A percentile compares a stretch with the other conserved stretches of the same genome.
phyloP scores from a whole-genome alignment of 2,888 invertebrate genomes.

The Eledona agricola region DNA sequence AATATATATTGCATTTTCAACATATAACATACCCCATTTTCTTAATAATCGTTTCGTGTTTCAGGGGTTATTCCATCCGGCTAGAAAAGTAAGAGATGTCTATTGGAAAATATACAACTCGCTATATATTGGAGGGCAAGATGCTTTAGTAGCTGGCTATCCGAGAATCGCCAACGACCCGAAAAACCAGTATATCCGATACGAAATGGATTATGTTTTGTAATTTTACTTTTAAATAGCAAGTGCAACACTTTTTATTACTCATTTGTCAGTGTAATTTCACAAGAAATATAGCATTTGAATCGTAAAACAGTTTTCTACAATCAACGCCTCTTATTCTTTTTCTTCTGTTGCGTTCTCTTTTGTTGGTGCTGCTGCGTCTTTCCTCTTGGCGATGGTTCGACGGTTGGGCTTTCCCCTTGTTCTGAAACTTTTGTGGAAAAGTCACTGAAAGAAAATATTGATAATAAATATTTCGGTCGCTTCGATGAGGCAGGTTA shows the following conservation, averaged over 20 bases:
- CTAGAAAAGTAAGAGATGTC: slow-evolving; percentile 98
- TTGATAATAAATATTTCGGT: background rate
- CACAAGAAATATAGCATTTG: too few relatives aligned
- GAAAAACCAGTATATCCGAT: slow-evolving; percentile 90
- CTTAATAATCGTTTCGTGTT: too few relatives aligned
- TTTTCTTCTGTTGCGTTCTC: slow-evolving; percentile 54
- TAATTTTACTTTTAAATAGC: slow-evolving; percentile 65
- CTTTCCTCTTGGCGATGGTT: slow-evolving; percentile 54
- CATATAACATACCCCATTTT: too few relatives aligned
- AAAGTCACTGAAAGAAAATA: slow-evolving; percentile 61
- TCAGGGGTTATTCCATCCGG: slow-evolving; percentile 97
- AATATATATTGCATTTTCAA: too few relatives aligned
- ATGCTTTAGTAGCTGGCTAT: slow-evolving; percentile 96
- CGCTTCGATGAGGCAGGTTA: slow-evolving; percentile 62
- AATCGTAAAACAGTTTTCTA: too few relatives aligned
- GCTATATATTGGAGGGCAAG: slow-evolving; percentile 98
- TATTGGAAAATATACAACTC: slow-evolving; percentile 99
- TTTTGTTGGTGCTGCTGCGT: slow-evolving; percentile 46
- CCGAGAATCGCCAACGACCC: slow-evolving; percentile 97
- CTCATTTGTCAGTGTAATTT: too few relatives aligned
- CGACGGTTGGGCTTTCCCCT: slow-evolving; percentile 53
- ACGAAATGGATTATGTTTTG: slow-evolving; percentile 92
- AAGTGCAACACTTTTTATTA: slow-evolving; percentile 9
- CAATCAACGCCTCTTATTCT: slow-evolving; percentile 59
- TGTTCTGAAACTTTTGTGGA: slow-evolving; percentile 54